These are phyloP conservation scores for Megalonaias nervosa DNA, from an alignment of 1,140 invertebrate species.

Conservation along the genomic window DNA sequence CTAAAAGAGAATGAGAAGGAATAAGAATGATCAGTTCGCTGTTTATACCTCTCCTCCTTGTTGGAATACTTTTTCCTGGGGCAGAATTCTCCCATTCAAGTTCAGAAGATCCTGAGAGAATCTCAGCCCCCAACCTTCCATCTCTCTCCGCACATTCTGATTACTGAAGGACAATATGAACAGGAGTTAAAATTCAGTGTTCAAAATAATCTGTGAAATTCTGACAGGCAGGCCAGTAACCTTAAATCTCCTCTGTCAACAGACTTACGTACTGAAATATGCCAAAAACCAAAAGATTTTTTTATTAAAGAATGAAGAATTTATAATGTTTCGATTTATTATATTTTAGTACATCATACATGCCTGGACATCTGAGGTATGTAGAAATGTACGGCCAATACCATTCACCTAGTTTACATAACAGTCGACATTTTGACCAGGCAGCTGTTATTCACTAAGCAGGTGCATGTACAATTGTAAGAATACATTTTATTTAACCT, in stretches of 20 bases:
- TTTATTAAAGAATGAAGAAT: not conserved
- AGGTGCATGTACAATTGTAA: no score
- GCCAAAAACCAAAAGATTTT: not conserved
- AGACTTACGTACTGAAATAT: not conserved
- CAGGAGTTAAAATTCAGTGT: not conserved
- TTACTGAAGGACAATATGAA: conserved; percentile 45
- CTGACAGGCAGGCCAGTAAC: not conserved
- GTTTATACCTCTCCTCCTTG: conserved; percentile 47
- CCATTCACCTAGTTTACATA: no score
- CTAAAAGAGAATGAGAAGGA: conserved; percentile 12
- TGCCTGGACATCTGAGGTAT: no score
- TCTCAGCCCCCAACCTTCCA: conserved; percentile 85
- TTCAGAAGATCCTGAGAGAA: conserved; percentile 71
- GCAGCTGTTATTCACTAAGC: no score
- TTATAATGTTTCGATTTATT: no score
- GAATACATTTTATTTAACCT: no score
- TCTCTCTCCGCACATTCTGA: conserved; percentile 76
- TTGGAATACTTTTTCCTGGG: conserved; percentile 80
- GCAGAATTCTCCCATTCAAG: conserved; percentile 78
- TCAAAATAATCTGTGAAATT: not conserved
- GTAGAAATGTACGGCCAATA: no score
- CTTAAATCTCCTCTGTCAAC: not conserved
- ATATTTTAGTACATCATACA: no score
- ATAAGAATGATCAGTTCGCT: not conserved
- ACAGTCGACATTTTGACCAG: no score